A percentile compares a stretch with the other conserved stretches of the same genome.
Conservation (phyloP, 2,797 vertebrate species). For the Urosaurus nigricauda region DNA sequence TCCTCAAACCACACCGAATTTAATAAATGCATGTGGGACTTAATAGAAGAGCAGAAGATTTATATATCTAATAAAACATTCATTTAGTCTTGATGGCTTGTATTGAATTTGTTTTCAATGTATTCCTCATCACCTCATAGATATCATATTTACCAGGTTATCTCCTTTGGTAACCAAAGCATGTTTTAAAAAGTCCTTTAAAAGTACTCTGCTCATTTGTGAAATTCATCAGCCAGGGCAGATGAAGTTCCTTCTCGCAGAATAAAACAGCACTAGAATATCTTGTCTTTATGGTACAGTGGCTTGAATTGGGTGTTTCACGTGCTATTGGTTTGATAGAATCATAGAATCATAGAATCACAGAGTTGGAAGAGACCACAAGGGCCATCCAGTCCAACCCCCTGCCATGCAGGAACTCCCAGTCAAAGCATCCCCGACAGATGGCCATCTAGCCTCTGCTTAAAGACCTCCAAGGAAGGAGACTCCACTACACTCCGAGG, state of each 20-base stretch:
- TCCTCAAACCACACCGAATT: conserved; percentile 74
- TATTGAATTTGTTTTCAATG: conserved; percentile 72
- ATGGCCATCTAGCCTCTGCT: too few relatives aligned
- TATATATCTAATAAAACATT: conserved; percentile 74
- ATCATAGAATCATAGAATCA: too few relatives aligned
- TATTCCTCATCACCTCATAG: conserved; percentile 61
- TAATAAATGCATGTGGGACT: conserved; percentile 78
- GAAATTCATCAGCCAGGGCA: not conserved
- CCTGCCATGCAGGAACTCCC: too few relatives aligned
- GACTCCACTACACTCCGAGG: too few relatives aligned
- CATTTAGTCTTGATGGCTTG: conserved; percentile 45
- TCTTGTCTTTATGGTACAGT: not conserved
- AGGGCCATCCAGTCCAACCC: too few relatives aligned
- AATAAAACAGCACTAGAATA: not conserved
- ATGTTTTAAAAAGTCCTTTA: conserved; percentile 39
- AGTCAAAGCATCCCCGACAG: too few relatives aligned
- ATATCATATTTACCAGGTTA: conserved; percentile 52
- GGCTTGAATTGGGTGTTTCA: not conserved
- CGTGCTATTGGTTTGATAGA: not conserved
- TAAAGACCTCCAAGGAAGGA: too few relatives aligned
- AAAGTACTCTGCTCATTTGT: conserved; percentile 30
- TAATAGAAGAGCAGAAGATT: conserved; percentile 78
- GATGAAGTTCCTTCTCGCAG: not conserved
- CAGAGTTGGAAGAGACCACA: too few relatives aligned
- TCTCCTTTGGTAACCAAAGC: conserved; percentile 54